phyloP scores from a whole-genome alignment of 2,113 vertebrate species.

The Engystomops pustulosus region DNA sequence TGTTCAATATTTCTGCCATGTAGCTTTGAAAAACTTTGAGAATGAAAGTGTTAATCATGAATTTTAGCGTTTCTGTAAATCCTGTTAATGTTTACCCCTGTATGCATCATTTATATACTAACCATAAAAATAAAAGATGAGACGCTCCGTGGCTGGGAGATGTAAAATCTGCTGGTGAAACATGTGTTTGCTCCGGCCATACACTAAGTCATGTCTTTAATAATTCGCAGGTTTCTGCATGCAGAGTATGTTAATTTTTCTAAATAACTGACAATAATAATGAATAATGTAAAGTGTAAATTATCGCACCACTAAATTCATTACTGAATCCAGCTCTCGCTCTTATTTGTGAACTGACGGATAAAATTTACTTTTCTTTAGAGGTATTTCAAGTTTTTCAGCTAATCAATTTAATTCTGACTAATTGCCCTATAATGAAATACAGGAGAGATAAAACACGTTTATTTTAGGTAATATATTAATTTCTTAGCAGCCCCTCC shows the following conservation, averaged over 20 bases:
- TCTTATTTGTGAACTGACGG: not conserved
- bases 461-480: no score
- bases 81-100: constrained; percentile 30
- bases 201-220: constrained; percentile 45
- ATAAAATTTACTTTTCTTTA: not conserved
- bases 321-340: not conserved
- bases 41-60: not conserved
- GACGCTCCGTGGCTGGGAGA: not conserved
- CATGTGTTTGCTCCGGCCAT: constrained; percentile 41
- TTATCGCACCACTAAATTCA: not conserved
- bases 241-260: constrained; percentile 40
- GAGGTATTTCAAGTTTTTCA: not conserved
- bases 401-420: no score
- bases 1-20: not conserved
- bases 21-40: not conserved
- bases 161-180: constrained; percentile 37
- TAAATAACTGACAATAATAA: constrained; percentile 41
- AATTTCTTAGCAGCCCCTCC: not conserved
- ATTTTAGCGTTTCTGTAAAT: constrained; percentile 41
- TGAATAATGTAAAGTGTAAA: constrained; percentile 46
- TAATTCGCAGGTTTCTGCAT: constrained; percentile 37
- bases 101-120: constrained; percentile 44
- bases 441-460: not conserved
- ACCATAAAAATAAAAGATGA: constrained; percentile 53
- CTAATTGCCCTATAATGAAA: not conserved